Percentiles rank a stretch among this genome's conserved stretches.
Evolutionary conservation across 2,888 invertebrate genomes (phyloP).

Genomic region (Drosophila recens): DNA sequence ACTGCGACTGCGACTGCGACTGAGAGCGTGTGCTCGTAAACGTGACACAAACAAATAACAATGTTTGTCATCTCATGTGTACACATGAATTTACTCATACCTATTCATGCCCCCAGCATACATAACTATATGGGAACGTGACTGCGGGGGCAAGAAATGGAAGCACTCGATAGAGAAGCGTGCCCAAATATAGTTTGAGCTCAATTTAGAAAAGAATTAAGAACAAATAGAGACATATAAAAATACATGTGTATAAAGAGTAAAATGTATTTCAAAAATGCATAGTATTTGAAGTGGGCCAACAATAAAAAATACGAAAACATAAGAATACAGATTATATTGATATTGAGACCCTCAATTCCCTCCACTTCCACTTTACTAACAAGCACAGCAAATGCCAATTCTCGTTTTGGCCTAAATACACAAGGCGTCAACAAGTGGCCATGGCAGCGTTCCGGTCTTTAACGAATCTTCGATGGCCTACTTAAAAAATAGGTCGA

Average conservation of each 20-base stretch:
- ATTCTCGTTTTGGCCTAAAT: slow-evolving; percentile 76
- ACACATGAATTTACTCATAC: slow-evolving; percentile 18
- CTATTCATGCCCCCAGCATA: background rate
- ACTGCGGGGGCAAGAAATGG: slow-evolving; percentile 19
- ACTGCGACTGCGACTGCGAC: slow-evolving; percentile 5
- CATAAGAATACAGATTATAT: slow-evolving; percentile 9
- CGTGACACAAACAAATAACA: slow-evolving; percentile 73
- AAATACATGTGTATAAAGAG: background rate
- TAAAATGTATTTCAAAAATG: background rate
- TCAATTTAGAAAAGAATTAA: slow-evolving; percentile 54
- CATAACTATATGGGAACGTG: slow-evolving; percentile 13
- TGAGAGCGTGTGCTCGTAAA: slow-evolving; percentile 65
- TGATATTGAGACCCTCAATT: slow-evolving; percentile 2
- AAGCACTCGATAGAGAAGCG: slow-evolving; percentile 54
- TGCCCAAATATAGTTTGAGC: slow-evolving; percentile 63
- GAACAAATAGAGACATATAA: background rate
- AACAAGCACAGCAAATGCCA: slow-evolving; percentile 51
- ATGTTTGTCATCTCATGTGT: slow-evolving; percentile 63
- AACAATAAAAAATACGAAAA: slow-evolving; percentile 15
- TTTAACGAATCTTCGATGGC: slow-evolving; percentile 54
- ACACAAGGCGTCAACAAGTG: slow-evolving; percentile 67
- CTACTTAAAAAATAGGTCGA: slow-evolving; percentile 43
- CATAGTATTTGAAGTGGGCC: slow-evolving; percentile 46
- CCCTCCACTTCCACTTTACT: background rate
- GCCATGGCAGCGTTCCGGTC: slow-evolving; percentile 41